Conservation (phyloP, 2,797 vertebrate genomes). For the Dryobates pubescens region DNA sequence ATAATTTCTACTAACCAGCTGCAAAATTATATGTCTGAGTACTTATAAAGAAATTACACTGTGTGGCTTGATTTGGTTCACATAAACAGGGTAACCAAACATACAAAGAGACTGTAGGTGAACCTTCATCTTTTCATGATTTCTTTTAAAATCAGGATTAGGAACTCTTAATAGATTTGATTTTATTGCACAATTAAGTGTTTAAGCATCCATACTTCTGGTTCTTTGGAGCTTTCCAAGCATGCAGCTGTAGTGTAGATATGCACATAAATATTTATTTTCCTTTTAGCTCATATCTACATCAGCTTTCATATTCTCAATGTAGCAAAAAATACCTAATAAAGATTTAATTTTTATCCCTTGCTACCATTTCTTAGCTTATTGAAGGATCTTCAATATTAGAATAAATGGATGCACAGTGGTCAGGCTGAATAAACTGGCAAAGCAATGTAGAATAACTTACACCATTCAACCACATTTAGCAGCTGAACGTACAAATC, state of each 20-base stretch:
- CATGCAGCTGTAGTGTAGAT: background rate
- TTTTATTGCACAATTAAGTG: background rate
- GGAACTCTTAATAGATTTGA: background rate
- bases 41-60: background rate
- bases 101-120: background rate
- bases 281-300: background rate
- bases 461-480: background rate
- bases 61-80: background rate
- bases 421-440: background rate
- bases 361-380: background rate
- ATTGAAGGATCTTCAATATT: background rate
- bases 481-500: background rate
- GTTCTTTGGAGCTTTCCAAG: background rate
- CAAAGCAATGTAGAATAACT: background rate
- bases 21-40: background rate
- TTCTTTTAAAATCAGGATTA: background rate
- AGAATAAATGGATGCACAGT: background rate
- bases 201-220: background rate
- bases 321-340: background rate
- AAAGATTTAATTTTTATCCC: background rate
- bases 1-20: background rate
- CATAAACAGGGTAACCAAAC: background rate
- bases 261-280: background rate
- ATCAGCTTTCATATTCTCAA: background rate
- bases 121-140: background rate